Percentiles rank a stretch among this genome's conserved stretches.
These are phyloP conservation scores for Halichondria panicea DNA, from an alignment of 37 sponge, comb jelly and placozoan species.

Conservation along the genomic window DNA sequence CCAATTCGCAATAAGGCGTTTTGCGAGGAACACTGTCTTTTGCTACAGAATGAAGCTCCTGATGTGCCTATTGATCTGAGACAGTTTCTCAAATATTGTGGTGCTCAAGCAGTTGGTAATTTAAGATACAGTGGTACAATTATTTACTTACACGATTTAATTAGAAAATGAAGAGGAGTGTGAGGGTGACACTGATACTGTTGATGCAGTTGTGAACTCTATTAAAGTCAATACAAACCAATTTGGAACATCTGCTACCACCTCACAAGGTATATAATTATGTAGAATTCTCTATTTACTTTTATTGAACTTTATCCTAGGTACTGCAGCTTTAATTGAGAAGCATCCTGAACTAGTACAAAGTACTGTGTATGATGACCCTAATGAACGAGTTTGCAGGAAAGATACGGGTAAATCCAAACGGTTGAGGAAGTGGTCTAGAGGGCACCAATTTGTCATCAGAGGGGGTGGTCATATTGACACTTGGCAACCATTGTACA, in stretches of 20 bases:
- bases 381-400: background rate
- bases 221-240: background rate
- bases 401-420: slow-evolving; percentile 8
- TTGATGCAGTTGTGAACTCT: background rate
- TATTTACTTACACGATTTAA: background rate
- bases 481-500: slow-evolving; percentile 32
- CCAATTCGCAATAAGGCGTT: slow-evolving; percentile 36
- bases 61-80: slow-evolving; percentile 24
- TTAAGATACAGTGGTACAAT: background rate
- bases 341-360: background rate
- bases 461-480: slow-evolving; percentile 36
- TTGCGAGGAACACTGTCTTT: slow-evolving; percentile 35
- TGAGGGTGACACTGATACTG: background rate
- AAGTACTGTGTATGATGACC: background rate
- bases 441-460: slow-evolving; percentile 32
- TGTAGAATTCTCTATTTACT: background rate
- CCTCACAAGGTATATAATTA: slow-evolving; percentile 32
- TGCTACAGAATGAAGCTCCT: slow-evolving; percentile 19
- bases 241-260: slow-evolving; percentile 8
- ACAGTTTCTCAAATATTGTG: slow-evolving; percentile 39
- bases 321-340: background rate
- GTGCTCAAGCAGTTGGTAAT: slow-evolving; percentile 4
- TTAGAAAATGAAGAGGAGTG: background rate
- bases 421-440: slow-evolving; percentile 21
- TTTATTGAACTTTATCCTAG: background rate